Evolutionary conservation across 2,113 vertebrate genomes (phyloP).

Genomic region (Notiomystis cincta): DNA sequence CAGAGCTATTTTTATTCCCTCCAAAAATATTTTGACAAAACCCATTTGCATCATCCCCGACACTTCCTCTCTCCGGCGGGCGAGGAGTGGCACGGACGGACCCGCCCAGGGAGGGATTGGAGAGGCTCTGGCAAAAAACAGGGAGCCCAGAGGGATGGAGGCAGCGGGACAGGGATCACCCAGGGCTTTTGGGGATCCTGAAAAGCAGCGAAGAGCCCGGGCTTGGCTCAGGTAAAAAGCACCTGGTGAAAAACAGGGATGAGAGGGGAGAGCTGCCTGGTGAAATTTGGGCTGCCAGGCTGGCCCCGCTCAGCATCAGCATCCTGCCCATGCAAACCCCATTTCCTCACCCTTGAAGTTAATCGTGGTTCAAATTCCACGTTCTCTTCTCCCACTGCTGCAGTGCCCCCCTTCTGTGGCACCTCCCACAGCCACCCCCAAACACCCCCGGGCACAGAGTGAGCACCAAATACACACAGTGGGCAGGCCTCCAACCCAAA

Average conservation of each 20-base stretch:
- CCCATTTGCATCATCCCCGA: not conserved
- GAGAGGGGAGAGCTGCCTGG: not conserved
- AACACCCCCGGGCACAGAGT: not conserved
- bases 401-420: accelerated
- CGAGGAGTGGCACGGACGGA: not conserved
- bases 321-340: not conserved
- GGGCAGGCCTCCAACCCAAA: accelerated
- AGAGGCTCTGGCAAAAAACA: not conserved
- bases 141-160: not conserved
- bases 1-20: conserved; percentile 5
- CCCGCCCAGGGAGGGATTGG: not conserved
- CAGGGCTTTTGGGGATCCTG: not conserved
- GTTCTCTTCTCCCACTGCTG: not conserved
- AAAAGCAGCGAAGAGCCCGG: not conserved
- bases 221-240: not conserved
- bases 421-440: not conserved
- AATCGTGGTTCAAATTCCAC: not conserved
- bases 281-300: not conserved
- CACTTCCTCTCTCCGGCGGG: not conserved
- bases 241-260: not conserved
- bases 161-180: not conserved
- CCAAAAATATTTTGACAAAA: not conserved
- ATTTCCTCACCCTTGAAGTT: not conserved
- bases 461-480: accelerated
- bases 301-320: not conserved